Evolutionary conservation across 2,113 vertebrate species (phyloP), one percentile per base, ranked within the genome.

Genomic region (Carassius carassius): DNA sequence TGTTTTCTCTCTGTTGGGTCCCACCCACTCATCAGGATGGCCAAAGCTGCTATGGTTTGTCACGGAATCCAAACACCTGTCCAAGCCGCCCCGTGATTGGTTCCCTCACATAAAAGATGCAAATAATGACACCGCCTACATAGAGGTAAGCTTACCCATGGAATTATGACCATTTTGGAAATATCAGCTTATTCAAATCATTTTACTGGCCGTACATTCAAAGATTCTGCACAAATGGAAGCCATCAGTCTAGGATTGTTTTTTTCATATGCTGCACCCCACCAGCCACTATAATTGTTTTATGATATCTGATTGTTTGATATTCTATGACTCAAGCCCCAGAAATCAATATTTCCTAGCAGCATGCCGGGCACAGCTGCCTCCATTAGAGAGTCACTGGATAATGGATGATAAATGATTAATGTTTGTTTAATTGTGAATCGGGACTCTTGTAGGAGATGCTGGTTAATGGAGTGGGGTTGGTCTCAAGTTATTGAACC

Each of bases 21-120:
- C 49, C 41, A 29, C 29, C 17, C 47, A 60, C 83, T 91, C 65
- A 86, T 49, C 91, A 94, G 98, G 98, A 87, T 99, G 98, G 98
- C 98, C 98, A 49, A 99, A 99, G 91, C 91, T 99, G 84, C 92
- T 99, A 78, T 99, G 98, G 98, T 98, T 99, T 58, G 97, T 99
- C 80, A 99, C 98, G 0, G 98, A 99, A 92, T 99, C 98, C 0
- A 99, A 99, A 90, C 98, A 99, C 81, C 95, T 99, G 67, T 99
- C 98, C 76, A 99, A 99, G 87, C 97, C 98, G 0, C 98, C 98
- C 80, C 94, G 98, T 88, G 98, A 99, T 85, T 99, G 98, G 98
- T 99, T 99, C 90, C 98, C 98, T 47, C 98, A 99, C 92, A 98
- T 99, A 91, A 99, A 99, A 86, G 98, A 99, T 81, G 98, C 97